Evolutionary conservation across 2,797 vertebrate species (phyloP).

Genomic region (Leptodactylus fallax): DNA sequence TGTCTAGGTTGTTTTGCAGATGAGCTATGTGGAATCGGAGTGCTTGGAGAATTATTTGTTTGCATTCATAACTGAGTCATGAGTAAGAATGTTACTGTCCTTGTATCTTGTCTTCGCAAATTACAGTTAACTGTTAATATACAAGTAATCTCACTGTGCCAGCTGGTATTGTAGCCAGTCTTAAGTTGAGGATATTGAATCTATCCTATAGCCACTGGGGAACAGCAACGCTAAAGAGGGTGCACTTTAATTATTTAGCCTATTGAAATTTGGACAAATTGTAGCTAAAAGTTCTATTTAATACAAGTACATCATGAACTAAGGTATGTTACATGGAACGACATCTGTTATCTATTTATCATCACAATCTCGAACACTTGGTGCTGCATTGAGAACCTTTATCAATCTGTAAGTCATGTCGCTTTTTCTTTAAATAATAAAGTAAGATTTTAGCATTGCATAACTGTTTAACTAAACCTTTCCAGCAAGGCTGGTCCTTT

Average conservation of each 20-base stretch:
- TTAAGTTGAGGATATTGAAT: not conserved
- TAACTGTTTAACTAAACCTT: not conserved
- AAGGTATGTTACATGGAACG: not conserved
- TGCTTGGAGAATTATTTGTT: not conserved
- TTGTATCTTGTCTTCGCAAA: not conserved
- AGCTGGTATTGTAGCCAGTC: not conserved
- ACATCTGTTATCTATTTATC: not conserved
- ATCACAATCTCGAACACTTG: not conserved
- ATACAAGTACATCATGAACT: not conserved
- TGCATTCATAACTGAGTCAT: not conserved
- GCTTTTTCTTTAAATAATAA: not conserved
- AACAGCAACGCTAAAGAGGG: not conserved
- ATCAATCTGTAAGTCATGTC: not conserved
- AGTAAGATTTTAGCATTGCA: not conserved
- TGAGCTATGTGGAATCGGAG: not conserved
- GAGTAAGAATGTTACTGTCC: not conserved
- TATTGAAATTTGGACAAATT: not conserved
- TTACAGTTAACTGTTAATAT: not conserved
- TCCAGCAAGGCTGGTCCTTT: conserved; percentile 28
- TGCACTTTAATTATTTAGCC: conserved; percentile 11
- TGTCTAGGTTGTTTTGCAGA: not conserved
- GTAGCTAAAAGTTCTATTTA: not conserved
- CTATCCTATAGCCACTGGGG: not conserved
- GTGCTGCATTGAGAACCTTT: not conserved
- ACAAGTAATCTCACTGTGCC: not conserved